Base-by-base conservation (phyloP, 2,113 vertebrate species). In the Pachyramphus minor region DNA sequence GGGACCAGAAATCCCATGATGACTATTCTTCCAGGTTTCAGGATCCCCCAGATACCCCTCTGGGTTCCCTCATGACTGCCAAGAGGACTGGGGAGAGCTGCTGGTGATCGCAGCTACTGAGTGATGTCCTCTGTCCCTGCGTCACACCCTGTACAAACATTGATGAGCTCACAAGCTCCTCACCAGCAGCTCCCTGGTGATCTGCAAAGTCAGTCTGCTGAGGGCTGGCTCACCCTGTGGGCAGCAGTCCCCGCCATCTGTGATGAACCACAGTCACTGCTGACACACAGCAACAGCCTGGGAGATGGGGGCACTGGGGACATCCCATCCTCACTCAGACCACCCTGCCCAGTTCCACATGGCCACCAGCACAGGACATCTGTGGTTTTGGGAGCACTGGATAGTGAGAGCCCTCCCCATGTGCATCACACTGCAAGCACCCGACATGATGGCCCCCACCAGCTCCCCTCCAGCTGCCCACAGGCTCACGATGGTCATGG, bases 171-270 rank as follows among this genome's bases (percentile, higher is more conserved):
- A 45, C 56, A 3, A 3, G 56, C 21, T 60, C 35, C 79, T 68
- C 88, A 37, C 8, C 85, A 78, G 92, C 77, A 91, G 77, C 77
- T 74, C 84, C 45, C 37, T 21, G 52, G n/a, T 24, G 52, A 75
- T 20, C 15, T 2, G 60, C 53, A 47, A 45, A 45, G 42, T 19
- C 7, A 67, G 31, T 67, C 6, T 68, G 69, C 63, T 1, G 3
- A 64, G 69, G 39, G n/a, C 59, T 58, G 87, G 63, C 53, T 56
- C 5, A 0, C 64, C 45, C 75, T 21, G 9, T 0, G 1, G 41
- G 25, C 66, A 66, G 50, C 2, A 44, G 60, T 23, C 49, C 20
- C 37, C 0, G 0, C 27, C 1, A 0, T 14, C 8, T 19, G 19
- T 6, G 47, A 55, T 4, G 7, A 55, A 25, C 42, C 1, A 0